Conservation (phyloP, 1,140 invertebrate genomes). For the Nebria ingens region DNA sequence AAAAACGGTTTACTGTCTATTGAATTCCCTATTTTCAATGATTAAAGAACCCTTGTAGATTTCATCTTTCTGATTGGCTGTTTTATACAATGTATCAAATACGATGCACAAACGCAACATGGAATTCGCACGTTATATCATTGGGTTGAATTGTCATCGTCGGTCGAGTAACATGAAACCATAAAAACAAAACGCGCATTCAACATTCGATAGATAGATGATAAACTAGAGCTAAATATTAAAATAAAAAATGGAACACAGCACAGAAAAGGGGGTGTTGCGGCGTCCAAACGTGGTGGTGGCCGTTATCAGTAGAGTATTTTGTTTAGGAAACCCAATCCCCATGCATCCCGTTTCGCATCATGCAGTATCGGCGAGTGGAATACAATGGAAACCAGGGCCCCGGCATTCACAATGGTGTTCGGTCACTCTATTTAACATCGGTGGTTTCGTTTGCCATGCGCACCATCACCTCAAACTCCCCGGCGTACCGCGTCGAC, state of each 20-base stretch:
- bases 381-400: not conserved
- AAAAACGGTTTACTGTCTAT: no score
- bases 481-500: not conserved
- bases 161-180: not conserved
- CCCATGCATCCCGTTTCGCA: not conserved
- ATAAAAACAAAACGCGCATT: not conserved
- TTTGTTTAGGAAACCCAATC: slow-evolving; percentile 9
- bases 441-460: not conserved
- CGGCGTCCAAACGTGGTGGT: not conserved
- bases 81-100: no score
- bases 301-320: not conserved
- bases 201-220: not conserved
- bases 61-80: no score
- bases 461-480: not conserved
- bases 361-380: not conserved
- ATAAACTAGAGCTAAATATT: not conserved
- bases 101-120: no score
- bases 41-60: no score
- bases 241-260: no score
- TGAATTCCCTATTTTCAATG: no score
- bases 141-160: no score
- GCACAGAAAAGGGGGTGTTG: not conserved
- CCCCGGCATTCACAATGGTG: not conserved
- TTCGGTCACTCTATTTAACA: not conserved
- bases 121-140: no score